phyloP scores from a whole-genome alignment of 2,888 invertebrate genomes.

The Pycnomerus fuliginosus region DNA sequence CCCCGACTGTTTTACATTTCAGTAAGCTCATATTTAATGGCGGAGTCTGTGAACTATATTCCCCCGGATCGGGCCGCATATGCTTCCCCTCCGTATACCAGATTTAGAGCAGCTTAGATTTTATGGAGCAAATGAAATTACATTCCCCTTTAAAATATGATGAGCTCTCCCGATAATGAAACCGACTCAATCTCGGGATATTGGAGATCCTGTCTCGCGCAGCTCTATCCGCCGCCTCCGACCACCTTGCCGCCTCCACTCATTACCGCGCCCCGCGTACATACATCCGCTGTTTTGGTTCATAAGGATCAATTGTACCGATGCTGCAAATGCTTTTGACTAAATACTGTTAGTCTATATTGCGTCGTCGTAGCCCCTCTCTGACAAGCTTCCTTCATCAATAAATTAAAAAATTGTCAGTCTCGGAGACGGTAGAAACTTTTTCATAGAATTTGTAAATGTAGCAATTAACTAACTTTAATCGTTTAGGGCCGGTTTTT shows the following conservation, averaged over 20 bases:
- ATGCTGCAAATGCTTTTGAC: too few relatives aligned
- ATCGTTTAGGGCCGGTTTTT: too few relatives aligned
- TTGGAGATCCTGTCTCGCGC: constrained; percentile 27
- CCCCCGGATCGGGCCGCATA: constrained; percentile 50
- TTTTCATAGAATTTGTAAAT: too few relatives aligned
- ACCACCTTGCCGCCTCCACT: constrained; percentile 7
- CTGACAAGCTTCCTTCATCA: too few relatives aligned
- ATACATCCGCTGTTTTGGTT: too few relatives aligned
- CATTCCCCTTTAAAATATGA: constrained; percentile 57
- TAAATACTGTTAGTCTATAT: too few relatives aligned
- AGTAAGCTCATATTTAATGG: constrained; percentile 57
- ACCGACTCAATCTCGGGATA: constrained; percentile 48
- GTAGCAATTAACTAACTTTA: too few relatives aligned
- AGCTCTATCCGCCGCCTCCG: constrained; percentile 18
- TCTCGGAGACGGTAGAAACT: too few relatives aligned
- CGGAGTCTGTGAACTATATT: constrained; percentile 53
- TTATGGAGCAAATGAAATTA: constrained; percentile 57
- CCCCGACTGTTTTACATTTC: constrained; percentile 56
- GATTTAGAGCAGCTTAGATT: constrained; percentile 56
- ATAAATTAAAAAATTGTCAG: too few relatives aligned
- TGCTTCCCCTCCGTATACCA: constrained; percentile 50
- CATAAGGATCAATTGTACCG: too few relatives aligned
- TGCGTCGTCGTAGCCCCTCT: too few relatives aligned
- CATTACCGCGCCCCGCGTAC: too few relatives aligned
- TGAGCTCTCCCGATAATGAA: constrained; percentile 57